These are phyloP conservation scores for Entosphenus tridentatus DNA, from an alignment of 2,113 vertebrate genomes.

Conservation along the genomic window DNA sequence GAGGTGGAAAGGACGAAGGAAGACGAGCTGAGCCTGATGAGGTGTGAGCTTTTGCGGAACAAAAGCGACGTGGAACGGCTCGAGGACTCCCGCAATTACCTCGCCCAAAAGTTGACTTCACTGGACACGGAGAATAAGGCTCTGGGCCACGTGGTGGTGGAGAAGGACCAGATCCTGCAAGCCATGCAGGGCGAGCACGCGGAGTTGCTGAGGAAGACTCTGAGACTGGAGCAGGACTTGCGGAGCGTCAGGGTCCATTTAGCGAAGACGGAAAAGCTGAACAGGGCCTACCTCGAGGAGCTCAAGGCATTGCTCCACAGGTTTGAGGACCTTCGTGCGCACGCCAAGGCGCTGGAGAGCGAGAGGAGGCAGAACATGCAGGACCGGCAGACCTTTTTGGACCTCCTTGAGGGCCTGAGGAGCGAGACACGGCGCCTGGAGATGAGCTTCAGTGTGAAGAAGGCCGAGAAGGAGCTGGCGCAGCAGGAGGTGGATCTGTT, in stretches of 20 bases:
- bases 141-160: not conserved
- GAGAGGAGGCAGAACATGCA: not conserved
- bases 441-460: too few relatives aligned
- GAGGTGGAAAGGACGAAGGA: too few relatives aligned
- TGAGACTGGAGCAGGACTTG: conserved; percentile 1
- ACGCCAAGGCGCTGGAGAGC: not conserved
- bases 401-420: too few relatives aligned
- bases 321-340: conserved; percentile 3
- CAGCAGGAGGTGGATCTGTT: too few relatives aligned
- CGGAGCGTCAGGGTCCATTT: not conserved
- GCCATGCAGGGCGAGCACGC: not conserved
- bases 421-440: too few relatives aligned
- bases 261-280: not conserved
- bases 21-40: too few relatives aligned
- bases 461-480: too few relatives aligned
- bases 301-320: conserved; percentile 4
- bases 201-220: not conserved
- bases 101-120: too few relatives aligned
- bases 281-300: not conserved
- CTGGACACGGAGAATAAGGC: not conserved
- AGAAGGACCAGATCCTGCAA: not conserved
- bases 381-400: too few relatives aligned
- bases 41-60: too few relatives aligned
- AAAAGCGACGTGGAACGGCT: too few relatives aligned
- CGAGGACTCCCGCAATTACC: too few relatives aligned